Evolutionary conservation across 2,888 invertebrate species (phyloP).

Genomic region (Drosophila paracracens): DNA sequence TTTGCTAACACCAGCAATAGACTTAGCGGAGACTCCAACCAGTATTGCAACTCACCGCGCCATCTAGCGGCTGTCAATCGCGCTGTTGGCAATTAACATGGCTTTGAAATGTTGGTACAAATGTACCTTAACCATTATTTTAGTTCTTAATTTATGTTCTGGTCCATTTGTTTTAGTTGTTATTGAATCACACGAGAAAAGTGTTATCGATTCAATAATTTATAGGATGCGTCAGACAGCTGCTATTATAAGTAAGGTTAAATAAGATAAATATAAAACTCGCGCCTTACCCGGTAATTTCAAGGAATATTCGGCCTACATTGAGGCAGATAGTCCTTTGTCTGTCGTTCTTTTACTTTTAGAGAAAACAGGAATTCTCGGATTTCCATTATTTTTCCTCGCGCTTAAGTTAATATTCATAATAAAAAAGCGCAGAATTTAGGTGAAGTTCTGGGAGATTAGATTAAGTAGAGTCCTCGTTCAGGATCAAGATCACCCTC

Average conservation of each 20-base stretch:
- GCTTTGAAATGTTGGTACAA: background rate
- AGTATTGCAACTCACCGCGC: background rate
- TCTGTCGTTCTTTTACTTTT: background rate
- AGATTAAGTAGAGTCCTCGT: background rate
- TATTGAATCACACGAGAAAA: background rate
- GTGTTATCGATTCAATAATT: background rate
- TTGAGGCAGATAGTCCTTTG: background rate
- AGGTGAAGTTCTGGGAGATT: background rate
- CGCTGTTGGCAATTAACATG: background rate
- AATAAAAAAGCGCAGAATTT: background rate
- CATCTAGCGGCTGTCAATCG: slow-evolving; percentile 9
- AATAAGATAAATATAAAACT: background rate
- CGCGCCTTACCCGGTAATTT: background rate
- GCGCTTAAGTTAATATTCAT: background rate
- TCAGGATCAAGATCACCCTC: background rate
- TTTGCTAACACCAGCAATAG: background rate
- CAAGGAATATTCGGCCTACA: background rate
- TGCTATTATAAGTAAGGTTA: background rate
- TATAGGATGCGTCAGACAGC: background rate
- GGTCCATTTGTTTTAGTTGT: background rate
- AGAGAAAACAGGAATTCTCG: background rate
- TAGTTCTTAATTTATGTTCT: background rate
- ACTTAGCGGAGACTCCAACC: slow-evolving; percentile 21
- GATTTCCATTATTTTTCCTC: background rate
- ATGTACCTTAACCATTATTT: background rate